These are phyloP conservation scores for Eudyptes chrysolophus DNA, from an alignment of 2,113 vertebrate genomes.

Conservation along the genomic window DNA sequence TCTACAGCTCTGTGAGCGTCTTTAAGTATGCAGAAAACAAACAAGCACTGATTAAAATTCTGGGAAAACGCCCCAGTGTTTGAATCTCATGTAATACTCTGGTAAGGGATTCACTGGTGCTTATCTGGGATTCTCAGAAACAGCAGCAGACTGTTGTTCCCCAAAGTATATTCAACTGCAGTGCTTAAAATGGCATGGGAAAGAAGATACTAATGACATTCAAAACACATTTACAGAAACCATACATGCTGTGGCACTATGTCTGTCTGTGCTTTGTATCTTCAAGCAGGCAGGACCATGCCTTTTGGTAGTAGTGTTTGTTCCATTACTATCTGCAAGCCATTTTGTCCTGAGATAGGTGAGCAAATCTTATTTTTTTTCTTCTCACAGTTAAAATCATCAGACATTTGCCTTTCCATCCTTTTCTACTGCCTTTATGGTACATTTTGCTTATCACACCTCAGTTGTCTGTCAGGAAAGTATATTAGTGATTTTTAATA, in stretches of 20 bases:
- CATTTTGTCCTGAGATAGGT: neutral
- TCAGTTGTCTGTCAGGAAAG: neutral
- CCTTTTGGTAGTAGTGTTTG: neutral
- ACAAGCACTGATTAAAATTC: neutral
- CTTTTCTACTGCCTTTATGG: neutral
- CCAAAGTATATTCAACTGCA: neutral
- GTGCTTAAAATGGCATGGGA: neutral
- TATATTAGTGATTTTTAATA: neutral
- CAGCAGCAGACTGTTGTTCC: neutral
- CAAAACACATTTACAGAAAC: neutral
- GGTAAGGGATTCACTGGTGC: neutral
- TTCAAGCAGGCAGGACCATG: neutral
- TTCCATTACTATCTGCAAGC: neutral
- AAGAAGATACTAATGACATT: neutral
- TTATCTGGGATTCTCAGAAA: slow-evolving; percentile 11
- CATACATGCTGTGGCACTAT: neutral
- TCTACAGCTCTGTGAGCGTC: neutral
- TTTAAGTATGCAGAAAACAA: neutral
- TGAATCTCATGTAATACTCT: neutral
- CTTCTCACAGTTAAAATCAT: neutral
- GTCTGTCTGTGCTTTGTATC: neutral
- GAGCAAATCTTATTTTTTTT: neutral
- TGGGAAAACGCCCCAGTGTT: neutral
- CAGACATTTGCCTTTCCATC: neutral
- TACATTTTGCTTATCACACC: neutral